Evolutionary conservation across 2,888 invertebrate genomes (phyloP).

Genomic region (Orchesellides sinensis): DNA sequence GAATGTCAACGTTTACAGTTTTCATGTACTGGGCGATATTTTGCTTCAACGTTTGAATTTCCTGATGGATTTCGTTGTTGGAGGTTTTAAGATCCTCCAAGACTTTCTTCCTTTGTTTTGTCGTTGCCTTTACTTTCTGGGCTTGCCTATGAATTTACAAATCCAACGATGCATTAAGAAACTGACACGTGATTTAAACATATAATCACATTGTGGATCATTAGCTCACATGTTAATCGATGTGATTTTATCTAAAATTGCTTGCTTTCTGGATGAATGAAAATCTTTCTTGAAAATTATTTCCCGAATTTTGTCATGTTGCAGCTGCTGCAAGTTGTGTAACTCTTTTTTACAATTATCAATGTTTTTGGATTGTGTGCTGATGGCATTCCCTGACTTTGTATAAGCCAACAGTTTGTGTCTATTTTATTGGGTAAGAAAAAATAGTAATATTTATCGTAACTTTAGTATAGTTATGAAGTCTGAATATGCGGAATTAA

Average conservation of each 20-base stretch:
- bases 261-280: neutral
- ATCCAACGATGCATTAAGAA: neutral
- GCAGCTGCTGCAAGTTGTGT: neutral
- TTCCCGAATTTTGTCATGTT: neutral
- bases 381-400: constrained; percentile 1
- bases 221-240: no score
- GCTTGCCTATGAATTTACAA: constrained; percentile 1
- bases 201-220: no score
- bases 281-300: neutral
- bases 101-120: neutral
- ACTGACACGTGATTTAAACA: no score
- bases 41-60: neutral
- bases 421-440: neutral
- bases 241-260: neutral
- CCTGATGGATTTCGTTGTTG: neutral
- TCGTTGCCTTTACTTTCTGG: neutral
- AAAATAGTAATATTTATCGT: neutral
- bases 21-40: neutral
- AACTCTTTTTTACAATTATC: neutral
- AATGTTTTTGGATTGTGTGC: neutral
- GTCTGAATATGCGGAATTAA: neutral
- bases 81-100: neutral
- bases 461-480: no score
- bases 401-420: neutral
- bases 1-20: neutral